phyloP scores from a whole-genome alignment of 2,888 invertebrate species.

The Tenthredo distinguenda region DNA sequence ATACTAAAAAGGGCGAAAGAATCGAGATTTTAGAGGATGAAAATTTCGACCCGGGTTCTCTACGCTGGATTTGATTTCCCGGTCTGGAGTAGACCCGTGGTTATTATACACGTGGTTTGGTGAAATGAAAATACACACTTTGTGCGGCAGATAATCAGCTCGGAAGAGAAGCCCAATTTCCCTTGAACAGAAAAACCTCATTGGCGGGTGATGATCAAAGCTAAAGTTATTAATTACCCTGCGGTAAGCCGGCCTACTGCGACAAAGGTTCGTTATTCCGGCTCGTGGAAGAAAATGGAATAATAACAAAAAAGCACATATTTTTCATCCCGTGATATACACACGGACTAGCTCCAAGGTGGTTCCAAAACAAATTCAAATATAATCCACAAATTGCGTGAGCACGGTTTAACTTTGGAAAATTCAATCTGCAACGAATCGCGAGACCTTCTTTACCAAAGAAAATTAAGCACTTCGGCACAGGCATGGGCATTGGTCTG shows the following conservation, averaged over 20 bases:
- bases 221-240: conserved; percentile 45
- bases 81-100: neutral
- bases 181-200: conserved; percentile 23
- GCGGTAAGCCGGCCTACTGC: conserved; percentile 35
- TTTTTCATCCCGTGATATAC: neutral
- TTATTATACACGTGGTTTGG: neutral
- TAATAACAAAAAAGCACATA: neutral
- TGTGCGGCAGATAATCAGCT: neutral
- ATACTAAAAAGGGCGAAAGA: no score
- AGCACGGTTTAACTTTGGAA: neutral
- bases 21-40: no score
- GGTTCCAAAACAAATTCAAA: conserved; percentile 14
- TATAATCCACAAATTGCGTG: conserved; percentile 11
- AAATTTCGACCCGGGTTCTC: neutral
- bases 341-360: neutral
- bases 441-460: neutral
- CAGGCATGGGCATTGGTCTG: neutral
- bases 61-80: neutral
- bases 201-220: conserved; percentile 34
- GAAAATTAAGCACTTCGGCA: neutral
- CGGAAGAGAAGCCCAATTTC: neutral
- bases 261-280: conserved; percentile 35
- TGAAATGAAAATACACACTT: conserved; percentile 5
- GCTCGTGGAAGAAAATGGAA: neutral
- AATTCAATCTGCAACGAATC: conserved; percentile 39